These are phyloP conservation scores for Vanessa atalanta DNA, from an alignment of 1,140 invertebrate genomes.

Conservation along the genomic window DNA sequence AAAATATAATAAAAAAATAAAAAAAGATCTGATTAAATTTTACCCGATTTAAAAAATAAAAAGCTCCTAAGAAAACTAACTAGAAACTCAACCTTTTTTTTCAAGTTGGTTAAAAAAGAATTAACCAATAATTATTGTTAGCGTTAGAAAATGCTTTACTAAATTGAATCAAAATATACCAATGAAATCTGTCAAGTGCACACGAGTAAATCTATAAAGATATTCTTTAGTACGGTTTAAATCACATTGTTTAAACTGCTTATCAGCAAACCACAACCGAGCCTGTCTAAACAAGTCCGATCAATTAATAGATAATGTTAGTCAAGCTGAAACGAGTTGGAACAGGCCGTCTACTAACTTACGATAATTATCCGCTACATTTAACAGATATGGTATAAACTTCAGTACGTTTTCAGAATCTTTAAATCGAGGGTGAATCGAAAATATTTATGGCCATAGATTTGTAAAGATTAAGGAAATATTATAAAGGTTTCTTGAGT, in stretches of 20 bases:
- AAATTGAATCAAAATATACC: too few species aligned
- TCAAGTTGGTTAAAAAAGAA: too few species aligned
- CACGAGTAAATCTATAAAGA: neutral
- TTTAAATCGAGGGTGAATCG: neutral
- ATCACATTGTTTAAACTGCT: constrained; percentile 12
- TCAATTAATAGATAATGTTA: constrained; percentile 36
- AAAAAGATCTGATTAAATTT: too few species aligned
- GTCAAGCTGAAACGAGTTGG: constrained; percentile 27
- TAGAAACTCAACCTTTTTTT: too few species aligned
- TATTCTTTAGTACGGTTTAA: constrained; percentile 1
- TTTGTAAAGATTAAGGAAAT: too few species aligned
- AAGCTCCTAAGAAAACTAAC: too few species aligned
- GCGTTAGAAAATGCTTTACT: too few species aligned
- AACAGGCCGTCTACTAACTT: neutral
- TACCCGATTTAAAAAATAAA: too few species aligned
- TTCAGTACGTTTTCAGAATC: neutral
- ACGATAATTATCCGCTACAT: neutral
- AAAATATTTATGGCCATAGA: neutral
- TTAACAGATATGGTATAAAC: neutral
- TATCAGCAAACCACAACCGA: constrained; percentile 27
- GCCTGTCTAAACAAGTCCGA: constrained; percentile 35
- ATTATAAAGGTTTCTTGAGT: too few species aligned
- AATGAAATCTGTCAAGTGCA: too few species aligned
- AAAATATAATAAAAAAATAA: too few species aligned
- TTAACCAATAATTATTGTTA: too few species aligned